These are phyloP conservation scores for Blastobasis adustella DNA, from an alignment of 2,888 invertebrate species.

Conservation along the genomic window DNA sequence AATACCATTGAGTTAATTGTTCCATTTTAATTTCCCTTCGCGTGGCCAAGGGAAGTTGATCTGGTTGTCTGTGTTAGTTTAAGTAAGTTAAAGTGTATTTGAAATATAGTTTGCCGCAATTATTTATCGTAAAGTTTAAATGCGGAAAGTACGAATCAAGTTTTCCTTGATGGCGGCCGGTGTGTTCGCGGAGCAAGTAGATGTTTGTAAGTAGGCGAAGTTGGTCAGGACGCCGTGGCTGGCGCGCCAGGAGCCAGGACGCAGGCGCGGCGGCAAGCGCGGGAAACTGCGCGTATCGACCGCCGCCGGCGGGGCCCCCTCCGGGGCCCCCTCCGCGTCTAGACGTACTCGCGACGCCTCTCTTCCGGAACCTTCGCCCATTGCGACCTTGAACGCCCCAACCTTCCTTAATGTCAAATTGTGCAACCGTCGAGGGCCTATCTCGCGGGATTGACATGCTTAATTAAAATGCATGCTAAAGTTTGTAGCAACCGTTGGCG, in stretches of 20 bases:
- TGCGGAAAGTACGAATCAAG: slow-evolving; percentile 12
- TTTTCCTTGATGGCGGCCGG: background rate
- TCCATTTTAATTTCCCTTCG: too few relatives aligned
- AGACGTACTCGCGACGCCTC: slow-evolving; percentile 64
- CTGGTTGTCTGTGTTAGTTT: too few relatives aligned
- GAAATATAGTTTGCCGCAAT: too few relatives aligned
- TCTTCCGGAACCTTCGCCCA: slow-evolving; percentile 71
- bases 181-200: slow-evolving; percentile 12
- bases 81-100: too few relatives aligned
- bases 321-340: slow-evolving; percentile 60
- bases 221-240: slow-evolving; percentile 28
- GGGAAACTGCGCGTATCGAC: slow-evolving; percentile 73
- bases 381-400: slow-evolving; percentile 70
- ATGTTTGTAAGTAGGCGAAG: slow-evolving; percentile 37
- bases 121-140: slow-evolving; percentile 5
- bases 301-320: slow-evolving; percentile 51
- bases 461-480: slow-evolving; percentile 38
- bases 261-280: slow-evolving; percentile 66
- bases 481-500: slow-evolving; percentile 12
- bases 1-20: too few relatives aligned
- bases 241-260: slow-evolving; percentile 26
- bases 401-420: slow-evolving; percentile 68
- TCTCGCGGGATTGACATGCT: slow-evolving; percentile 38
- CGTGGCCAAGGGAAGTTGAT: too few relatives aligned
- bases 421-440: slow-evolving; percentile 41